Base-by-base conservation (phyloP, 30 jellyfish, hydroid and myxozoan species). In the Clytia hemisphaerica region DNA sequence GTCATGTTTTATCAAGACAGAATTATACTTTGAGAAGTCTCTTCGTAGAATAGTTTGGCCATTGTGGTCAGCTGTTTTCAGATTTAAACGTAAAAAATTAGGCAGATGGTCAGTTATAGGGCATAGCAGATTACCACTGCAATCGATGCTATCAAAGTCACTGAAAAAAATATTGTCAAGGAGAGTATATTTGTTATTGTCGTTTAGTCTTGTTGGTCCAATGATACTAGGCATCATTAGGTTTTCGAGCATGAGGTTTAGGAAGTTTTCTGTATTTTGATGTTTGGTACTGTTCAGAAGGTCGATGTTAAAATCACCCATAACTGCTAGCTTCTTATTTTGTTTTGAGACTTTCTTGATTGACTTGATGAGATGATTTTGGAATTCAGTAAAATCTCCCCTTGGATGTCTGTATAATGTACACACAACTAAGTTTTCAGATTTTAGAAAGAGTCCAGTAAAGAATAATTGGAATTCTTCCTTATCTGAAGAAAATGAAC, bases 261-360 rank as follows among this genome's bases (percentile, higher is more conserved):
- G 28, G 32, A 61, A 75, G 2, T 75, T 71, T 22, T 45, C 58
- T 28, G 72, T 75, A 1, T 72, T 77, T 9, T 77, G 27, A 34
- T 58, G 78, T 9, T 71, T 37, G 25, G 60, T 71, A 62, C 37
- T 54, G 40, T 72, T 72, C 18, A 72, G 19, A 3, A 71, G 53
- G 54, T 72, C 49, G 45, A 55, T 55, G 44, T 72, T 72, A 33
- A 72, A 72, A 36, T 72, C 84, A 58, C 84, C 76, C 49, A 72
- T 15, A 24, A 69, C 22, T 49, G 54, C 50, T 21, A 48, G 47
- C 29, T 37, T 19, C 37, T 72, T 53, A 26, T 51, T 42, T 24
- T 30, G 21, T 37, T n/a, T n/a, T n/a, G n/a, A n/a, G n/a, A 36
- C 34, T 34, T 33, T 32, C 37, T 67, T 26, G 37, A 71, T 49